phyloP scores from a whole-genome alignment of 2,797 vertebrate species.

The Xiphorhynchus erythropygius region DNA sequence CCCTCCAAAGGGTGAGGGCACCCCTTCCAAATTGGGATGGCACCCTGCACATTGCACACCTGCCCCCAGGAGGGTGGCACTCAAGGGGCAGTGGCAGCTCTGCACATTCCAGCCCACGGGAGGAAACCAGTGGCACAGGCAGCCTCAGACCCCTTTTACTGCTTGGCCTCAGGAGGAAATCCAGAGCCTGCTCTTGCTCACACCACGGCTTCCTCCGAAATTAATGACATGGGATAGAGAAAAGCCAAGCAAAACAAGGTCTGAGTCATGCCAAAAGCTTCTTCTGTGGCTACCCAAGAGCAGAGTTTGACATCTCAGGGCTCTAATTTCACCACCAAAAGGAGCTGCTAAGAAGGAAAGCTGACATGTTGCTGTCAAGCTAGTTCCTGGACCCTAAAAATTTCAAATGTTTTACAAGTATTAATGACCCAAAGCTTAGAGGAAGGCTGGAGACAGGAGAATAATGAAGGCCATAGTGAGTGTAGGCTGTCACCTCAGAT shows the following conservation, averaged over 20 bases:
- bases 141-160: background rate
- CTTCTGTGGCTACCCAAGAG: background rate
- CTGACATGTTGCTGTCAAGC: background rate
- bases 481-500: background rate
- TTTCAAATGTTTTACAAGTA: background rate
- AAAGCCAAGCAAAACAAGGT: conserved; percentile 31
- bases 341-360: background rate
- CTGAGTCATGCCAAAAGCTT: background rate
- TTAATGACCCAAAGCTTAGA: background rate
- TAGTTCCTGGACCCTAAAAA: background rate
- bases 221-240: background rate
- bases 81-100: fast-evolving
- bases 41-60: background rate
- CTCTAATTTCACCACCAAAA: conserved; percentile 2
- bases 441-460: background rate
- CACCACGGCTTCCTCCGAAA: background rate
- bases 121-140: background rate
- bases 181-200: background rate
- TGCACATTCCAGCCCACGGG: background rate
- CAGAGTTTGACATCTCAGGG: background rate
- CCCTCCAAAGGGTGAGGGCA: background rate
- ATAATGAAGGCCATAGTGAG: background rate
- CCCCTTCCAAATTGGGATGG: background rate
- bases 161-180: background rate
- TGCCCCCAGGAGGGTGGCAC: background rate